phyloP scores from a whole-genome alignment of 1,140 invertebrate genomes.

The Drosophila parvula region DNA sequence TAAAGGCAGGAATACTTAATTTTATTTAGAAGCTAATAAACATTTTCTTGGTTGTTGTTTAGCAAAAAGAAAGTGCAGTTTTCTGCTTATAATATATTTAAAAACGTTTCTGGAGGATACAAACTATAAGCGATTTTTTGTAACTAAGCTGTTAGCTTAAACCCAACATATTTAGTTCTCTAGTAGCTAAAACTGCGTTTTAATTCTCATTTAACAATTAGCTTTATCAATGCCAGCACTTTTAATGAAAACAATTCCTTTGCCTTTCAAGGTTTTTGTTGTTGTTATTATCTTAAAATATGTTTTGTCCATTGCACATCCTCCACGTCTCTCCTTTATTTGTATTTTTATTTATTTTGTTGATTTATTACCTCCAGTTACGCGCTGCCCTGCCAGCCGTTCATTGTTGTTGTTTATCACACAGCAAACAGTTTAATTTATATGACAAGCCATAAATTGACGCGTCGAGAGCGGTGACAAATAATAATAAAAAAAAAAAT shows the following conservation, averaged over 20 bases:
- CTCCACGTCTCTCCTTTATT: constrained; percentile 25
- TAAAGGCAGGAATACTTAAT: not conserved
- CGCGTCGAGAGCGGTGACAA: constrained; percentile 42
- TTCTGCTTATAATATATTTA: no score
- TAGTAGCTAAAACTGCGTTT: not conserved
- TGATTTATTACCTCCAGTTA: constrained; percentile 41
- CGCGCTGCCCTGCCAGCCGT: constrained; percentile 13
- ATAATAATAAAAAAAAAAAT: constrained; percentile 10
- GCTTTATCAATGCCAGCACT: not conserved
- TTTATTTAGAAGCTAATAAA: not conserved
- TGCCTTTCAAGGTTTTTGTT: constrained; percentile 7
- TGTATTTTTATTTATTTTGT: constrained; percentile 10
- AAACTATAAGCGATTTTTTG: not conserved
- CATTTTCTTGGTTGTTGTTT: no score
- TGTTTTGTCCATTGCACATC: constrained; percentile 28
- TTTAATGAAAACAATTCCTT: constrained; percentile 13
- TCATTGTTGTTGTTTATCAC: constrained; percentile 66
- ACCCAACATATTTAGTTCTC: not conserved
- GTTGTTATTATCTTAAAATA: constrained; percentile 7
- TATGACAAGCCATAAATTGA: constrained; percentile 74
- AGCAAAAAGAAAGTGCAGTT: no score
- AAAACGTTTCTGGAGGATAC: no score
- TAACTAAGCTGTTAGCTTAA: not conserved
- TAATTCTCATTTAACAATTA: not conserved
- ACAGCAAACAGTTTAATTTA: constrained; percentile 69